Evolutionary conservation across 2,888 invertebrate species (phyloP).

Genomic region (Hyposoter dolosus): DNA sequence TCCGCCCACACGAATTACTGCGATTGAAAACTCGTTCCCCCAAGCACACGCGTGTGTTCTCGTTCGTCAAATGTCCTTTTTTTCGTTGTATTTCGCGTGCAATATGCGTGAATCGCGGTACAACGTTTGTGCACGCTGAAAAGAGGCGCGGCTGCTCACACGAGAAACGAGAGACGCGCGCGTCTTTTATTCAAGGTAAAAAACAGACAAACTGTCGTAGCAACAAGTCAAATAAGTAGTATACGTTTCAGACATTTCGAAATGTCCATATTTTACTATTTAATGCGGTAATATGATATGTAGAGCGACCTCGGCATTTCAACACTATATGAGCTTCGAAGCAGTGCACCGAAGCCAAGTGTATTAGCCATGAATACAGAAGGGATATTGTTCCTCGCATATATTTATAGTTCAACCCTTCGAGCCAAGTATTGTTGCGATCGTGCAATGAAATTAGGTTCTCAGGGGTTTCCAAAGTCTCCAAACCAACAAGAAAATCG

Average conservation of each 20-base stretch:
- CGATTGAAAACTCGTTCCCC: conserved; percentile 36
- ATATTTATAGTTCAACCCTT: neutral
- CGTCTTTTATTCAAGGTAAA: conserved; percentile 5
- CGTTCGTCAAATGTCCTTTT: conserved; percentile 44
- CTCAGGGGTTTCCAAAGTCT: neutral
- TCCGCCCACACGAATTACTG: conserved; percentile 39
- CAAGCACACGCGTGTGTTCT: conserved; percentile 21
- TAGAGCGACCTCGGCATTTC: neutral
- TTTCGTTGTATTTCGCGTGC: conserved; percentile 14
- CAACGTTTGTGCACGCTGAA: conserved; percentile 1
- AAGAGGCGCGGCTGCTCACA: conserved; percentile 16
- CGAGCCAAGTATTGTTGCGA: neutral
- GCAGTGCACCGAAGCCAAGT: neutral
- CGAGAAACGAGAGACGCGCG: neutral
- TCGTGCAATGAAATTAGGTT: neutral
- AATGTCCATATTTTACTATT: conserved; percentile 7
- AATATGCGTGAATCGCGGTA: conserved; percentile 26
- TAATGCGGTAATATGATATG: conserved; percentile 9
- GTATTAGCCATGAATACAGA: neutral
- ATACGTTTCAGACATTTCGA: conserved; percentile 13
- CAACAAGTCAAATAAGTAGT: conserved; percentile 1
- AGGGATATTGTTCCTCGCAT: neutral
- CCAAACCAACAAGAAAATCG: neutral
- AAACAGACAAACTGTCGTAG: conserved; percentile 1
- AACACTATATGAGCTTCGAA: neutral